Conservation (phyloP, 1,140 invertebrate species). For the Archivesica marissinica region DNA sequence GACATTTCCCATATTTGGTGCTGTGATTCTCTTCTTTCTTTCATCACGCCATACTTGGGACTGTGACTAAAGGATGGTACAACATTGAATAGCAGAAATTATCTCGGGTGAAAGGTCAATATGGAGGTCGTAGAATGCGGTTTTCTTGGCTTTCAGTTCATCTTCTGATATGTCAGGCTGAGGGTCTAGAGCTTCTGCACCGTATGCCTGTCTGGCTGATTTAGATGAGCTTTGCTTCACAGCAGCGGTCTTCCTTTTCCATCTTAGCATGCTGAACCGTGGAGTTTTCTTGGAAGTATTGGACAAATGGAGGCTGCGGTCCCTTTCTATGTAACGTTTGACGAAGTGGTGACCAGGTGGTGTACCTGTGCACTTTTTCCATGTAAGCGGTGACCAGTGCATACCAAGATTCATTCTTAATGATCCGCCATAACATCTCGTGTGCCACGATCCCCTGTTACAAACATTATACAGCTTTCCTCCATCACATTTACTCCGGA, state of each 20-base stretch:
- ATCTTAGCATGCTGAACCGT: too few relatives aligned
- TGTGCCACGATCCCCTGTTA: constrained; percentile 51
- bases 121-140: not conserved
- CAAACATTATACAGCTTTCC: constrained; percentile 75
- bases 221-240: not conserved
- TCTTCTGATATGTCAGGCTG: not conserved
- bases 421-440: constrained; percentile 27
- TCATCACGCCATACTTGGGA: not conserved
- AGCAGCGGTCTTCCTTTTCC: too few relatives aligned
- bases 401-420: constrained; percentile 16
- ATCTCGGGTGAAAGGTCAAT: not conserved
- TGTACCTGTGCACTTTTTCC: not conserved
- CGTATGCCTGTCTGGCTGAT: not conserved
- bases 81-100: not conserved
- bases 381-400: constrained; percentile 2
- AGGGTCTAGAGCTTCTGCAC: not conserved
- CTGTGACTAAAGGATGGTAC: not conserved
- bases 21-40: constrained; percentile 33
- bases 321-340: not conserved
- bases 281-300: not conserved
- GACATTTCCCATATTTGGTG: too few relatives aligned
- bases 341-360: not conserved
- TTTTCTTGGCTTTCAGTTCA: not conserved
- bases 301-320: not conserved
- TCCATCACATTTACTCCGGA: constrained; percentile 77